phyloP scores from a whole-genome alignment of 2,797 vertebrate genomes.

The Pseudomugil tenellus region DNA sequence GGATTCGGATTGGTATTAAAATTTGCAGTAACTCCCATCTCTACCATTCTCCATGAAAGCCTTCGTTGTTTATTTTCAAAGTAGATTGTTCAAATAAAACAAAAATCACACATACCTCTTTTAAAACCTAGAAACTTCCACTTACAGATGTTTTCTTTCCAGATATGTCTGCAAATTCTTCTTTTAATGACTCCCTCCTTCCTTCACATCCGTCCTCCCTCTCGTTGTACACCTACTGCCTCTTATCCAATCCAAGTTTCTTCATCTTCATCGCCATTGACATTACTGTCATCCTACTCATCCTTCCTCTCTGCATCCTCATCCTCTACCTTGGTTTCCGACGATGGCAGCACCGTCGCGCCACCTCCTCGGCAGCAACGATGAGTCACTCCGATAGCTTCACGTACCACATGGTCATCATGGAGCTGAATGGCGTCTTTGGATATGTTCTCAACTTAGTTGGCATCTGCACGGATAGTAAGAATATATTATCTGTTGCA shows the following conservation, averaged over 20 bases:
- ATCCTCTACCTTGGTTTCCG: constrained; percentile 22
- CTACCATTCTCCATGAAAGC: too few species aligned
- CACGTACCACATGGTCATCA: constrained; percentile 32
- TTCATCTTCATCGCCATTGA: background rate
- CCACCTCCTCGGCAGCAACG: fast-evolving
- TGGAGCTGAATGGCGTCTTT: constrained; percentile 12
- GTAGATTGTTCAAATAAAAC: too few species aligned
- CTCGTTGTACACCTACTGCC: background rate
- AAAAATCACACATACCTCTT: too few species aligned
- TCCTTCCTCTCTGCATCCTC: constrained; percentile 24
- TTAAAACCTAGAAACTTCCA: too few species aligned
- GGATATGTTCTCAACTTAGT: background rate
- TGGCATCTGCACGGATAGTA: background rate
- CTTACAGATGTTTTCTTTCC: background rate
- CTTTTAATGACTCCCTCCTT: background rate
- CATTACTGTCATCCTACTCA: background rate
- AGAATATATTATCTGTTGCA: background rate
- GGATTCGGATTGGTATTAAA: too few species aligned
- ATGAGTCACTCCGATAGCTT: constrained; percentile 11
- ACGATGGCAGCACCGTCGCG: background rate
- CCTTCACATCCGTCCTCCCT: background rate
- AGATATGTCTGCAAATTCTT: background rate
- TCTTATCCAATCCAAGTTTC: background rate
- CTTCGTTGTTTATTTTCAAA: too few species aligned
- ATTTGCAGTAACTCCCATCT: too few species aligned